A percentile compares a stretch with the other conserved stretches of the same genome.
These are phyloP conservation scores for Leucophora obtusa DNA, from an alignment of 2,888 invertebrate species.

Conservation along the genomic window DNA sequence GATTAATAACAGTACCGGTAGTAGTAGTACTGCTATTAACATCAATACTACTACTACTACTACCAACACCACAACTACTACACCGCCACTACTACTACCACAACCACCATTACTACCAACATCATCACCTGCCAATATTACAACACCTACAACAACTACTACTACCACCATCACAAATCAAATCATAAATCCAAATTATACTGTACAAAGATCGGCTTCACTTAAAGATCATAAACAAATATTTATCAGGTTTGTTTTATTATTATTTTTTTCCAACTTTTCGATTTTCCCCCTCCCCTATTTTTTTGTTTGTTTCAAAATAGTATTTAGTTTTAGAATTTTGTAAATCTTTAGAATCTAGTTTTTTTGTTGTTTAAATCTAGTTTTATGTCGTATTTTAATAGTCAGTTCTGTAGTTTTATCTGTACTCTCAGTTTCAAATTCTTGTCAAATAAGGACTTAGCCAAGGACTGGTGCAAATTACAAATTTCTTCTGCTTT, in stretches of 20 bases:
- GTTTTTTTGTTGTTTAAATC: too few relatives aligned
- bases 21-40: conserved; percentile 46
- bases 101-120: conserved; percentile 69
- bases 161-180: conserved; percentile 74
- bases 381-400: too few relatives aligned
- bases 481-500: too few relatives aligned
- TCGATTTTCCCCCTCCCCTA: conserved; percentile 14
- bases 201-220: conserved; percentile 82
- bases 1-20: conserved; percentile 67
- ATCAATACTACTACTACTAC: conserved; percentile 37
- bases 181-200: conserved; percentile 80
- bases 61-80: conserved; percentile 53
- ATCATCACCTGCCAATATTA: conserved; percentile 53
- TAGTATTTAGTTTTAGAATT: conserved; percentile 1
- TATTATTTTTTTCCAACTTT: conserved; percentile 37
- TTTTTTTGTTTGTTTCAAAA: neutral
- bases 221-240: conserved; percentile 79
- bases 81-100: conserved; percentile 65
- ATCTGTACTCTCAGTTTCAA: too few relatives aligned
- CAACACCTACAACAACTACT: conserved; percentile 60
- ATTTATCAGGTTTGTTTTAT: conserved; percentile 78
- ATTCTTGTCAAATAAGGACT: too few relatives aligned
- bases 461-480: too few relatives aligned
- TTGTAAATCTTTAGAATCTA: neutral
- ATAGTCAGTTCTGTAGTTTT: too few relatives aligned